phyloP scores from a whole-genome alignment of 1,140 invertebrate genomes.

The Hermetia illucens region DNA sequence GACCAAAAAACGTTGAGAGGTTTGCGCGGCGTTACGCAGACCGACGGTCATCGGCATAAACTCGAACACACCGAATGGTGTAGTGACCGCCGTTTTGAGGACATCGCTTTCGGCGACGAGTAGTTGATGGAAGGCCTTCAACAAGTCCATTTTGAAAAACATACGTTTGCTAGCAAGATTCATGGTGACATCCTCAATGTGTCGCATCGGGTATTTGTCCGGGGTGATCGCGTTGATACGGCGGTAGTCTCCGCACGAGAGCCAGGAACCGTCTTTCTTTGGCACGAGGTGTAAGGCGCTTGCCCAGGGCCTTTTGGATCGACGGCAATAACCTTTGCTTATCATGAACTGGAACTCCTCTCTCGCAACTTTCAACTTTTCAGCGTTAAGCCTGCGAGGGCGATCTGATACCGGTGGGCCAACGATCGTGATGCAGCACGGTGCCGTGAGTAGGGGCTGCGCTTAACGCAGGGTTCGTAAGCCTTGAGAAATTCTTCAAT shows the following conservation, averaged over 20 bases:
- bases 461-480: too few relatives aligned
- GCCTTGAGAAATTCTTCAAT: too few relatives aligned
- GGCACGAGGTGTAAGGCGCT: constrained; percentile 26
- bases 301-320: constrained; percentile 15
- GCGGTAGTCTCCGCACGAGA: constrained; percentile 34
- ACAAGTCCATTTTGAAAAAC: constrained; percentile 32
- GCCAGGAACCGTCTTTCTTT: constrained; percentile 26
- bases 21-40: constrained; percentile 16
- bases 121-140: constrained; percentile 34
- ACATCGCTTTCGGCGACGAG: constrained; percentile 22
- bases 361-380: constrained; percentile 12
- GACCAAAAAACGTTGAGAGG: constrained; percentile 9
- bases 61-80: constrained; percentile 20
- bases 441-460: too few relatives aligned
- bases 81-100: constrained; percentile 25
- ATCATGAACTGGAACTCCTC: constrained; percentile 19
- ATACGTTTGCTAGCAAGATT: constrained; percentile 23
- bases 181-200: constrained; percentile 22
- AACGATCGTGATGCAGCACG: too few relatives aligned
- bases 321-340: constrained; percentile 14
- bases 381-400: constrained; percentile 21
- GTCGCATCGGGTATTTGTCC: constrained; percentile 30
- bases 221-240: constrained; percentile 28
- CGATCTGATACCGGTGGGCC: too few relatives aligned
- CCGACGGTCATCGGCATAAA: constrained; percentile 18